Evolutionary conservation across 2,797 vertebrate genomes (phyloP).

Genomic region (Natrix natrix): DNA sequence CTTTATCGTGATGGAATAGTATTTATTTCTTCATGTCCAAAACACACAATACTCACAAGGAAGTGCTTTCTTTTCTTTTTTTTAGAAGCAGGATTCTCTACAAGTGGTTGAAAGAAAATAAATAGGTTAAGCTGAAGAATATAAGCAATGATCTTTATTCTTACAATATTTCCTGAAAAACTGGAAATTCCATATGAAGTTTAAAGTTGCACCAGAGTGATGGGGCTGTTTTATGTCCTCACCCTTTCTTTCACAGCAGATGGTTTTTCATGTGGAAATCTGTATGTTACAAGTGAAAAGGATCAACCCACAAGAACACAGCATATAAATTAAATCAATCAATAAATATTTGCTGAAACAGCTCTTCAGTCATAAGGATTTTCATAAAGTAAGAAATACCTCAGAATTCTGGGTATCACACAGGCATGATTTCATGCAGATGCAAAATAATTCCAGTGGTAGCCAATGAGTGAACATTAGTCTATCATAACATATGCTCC

Average conservation of each 20-base stretch:
- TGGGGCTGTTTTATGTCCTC: background rate
- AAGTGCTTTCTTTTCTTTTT: background rate
- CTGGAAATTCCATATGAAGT: background rate
- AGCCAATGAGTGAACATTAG: background rate
- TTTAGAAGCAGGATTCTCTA: background rate
- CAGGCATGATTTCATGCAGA: background rate
- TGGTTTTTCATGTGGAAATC: background rate
- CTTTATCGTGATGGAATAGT: conserved; percentile 8
- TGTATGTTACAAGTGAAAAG: conserved; percentile 2
- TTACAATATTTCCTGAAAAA: background rate
- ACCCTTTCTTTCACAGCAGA: background rate
- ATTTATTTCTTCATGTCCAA: conserved; percentile 24
- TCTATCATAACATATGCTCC: fast-evolving
- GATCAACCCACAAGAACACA: background rate
- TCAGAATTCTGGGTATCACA: conserved; percentile 15
- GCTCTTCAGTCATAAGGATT: conserved; percentile 3
- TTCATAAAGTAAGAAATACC: conserved; percentile 10
- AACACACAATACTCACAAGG: conserved; percentile 28
- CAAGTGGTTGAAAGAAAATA: background rate
- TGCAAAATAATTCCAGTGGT: conserved; percentile 5
- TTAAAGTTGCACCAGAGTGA: background rate
- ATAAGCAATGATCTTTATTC: background rate
- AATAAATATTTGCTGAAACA: conserved; percentile 45
- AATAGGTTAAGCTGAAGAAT: background rate
- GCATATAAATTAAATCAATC: background rate